These are phyloP conservation scores for Drosophila lacicola DNA, from an alignment of 2,888 invertebrate species.

Conservation along the genomic window DNA sequence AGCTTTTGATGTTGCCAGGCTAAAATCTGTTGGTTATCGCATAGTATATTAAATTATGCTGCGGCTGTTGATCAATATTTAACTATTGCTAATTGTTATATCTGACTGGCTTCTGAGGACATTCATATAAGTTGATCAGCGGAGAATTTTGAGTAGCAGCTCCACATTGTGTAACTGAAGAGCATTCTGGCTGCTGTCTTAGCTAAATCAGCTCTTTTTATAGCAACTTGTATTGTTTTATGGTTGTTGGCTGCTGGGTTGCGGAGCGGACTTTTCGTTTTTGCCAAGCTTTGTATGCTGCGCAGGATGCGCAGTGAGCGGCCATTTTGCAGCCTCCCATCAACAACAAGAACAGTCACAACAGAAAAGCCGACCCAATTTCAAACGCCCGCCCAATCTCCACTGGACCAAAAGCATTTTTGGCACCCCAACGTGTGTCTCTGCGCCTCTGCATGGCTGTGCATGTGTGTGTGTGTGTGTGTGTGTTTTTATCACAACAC, in stretches of 20 bases:
- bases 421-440: slow-evolving; percentile 40
- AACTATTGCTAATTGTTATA: too few relatives aligned
- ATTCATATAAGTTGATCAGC: too few relatives aligned
- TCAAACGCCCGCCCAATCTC: slow-evolving; percentile 39
- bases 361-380: slow-evolving; percentile 51
- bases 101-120: too few relatives aligned
- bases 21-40: too few relatives aligned
- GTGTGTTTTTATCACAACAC: slow-evolving; percentile 70
- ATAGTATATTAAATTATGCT: too few relatives aligned
- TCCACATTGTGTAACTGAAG: neutral
- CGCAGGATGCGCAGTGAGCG: slow-evolving; percentile 57
- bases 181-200: slow-evolving; percentile 4
- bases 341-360: slow-evolving; percentile 8
- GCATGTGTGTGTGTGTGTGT: slow-evolving; percentile 12
- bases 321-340: slow-evolving; percentile 47
- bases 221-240: neutral
- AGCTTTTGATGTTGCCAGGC: too few relatives aligned
- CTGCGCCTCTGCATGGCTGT: slow-evolving; percentile 29
- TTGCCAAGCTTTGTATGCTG: slow-evolving; percentile 9
- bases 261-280: neutral
- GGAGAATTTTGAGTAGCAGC: neutral
- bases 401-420: slow-evolving; percentile 55
- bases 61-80: too few relatives aligned
- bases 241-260: slow-evolving; percentile 11
- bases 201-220: neutral